Percentiles rank a stretch among this genome's conserved stretches.
phyloP scores from a whole-genome alignment of 64 coral and sea anemone genomes.

The Porites lutea region DNA sequence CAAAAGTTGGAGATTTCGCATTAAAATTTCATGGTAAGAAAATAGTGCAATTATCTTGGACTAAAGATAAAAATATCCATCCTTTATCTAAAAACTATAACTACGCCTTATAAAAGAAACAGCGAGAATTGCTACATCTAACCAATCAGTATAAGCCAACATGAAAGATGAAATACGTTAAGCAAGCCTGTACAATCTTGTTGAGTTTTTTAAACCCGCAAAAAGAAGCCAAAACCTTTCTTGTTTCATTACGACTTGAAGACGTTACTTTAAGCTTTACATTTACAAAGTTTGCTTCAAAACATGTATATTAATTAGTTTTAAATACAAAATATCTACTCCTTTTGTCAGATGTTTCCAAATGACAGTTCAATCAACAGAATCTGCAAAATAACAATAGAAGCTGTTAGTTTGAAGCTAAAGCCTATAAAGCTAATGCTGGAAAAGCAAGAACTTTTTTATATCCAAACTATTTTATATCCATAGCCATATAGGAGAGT shows the following conservation, averaged over 20 bases:
- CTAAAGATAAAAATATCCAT: constrained; percentile 21
- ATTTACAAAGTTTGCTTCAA: background rate
- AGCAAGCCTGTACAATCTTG: background rate
- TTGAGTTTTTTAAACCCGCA: background rate
- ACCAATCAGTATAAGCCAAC: background rate
- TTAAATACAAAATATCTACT: constrained; percentile 2
- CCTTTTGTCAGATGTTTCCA: too few species aligned
- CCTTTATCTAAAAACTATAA: background rate
- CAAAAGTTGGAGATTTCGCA: background rate
- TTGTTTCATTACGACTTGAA: background rate
- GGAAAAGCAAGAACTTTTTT: too few species aligned
- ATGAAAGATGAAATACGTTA: background rate
- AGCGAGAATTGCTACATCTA: background rate
- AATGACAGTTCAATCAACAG: background rate
- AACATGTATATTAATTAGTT: background rate
- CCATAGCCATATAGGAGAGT: too few species aligned
- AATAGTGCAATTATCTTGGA: constrained; percentile 5
- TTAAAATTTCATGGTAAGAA: constrained; percentile 29
- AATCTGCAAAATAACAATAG: constrained; percentile 5
- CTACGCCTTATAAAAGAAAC: background rate
- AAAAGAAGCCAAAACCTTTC: background rate
- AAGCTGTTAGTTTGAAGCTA: background rate
- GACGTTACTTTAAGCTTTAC: background rate
- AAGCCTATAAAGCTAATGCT: background rate
- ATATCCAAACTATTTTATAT: too few species aligned